A percentile compares a stretch with the other conserved stretches of the same genome.
phyloP scores from a whole-genome alignment of 1,140 invertebrate genomes.

The Sitophilus oryzae region DNA sequence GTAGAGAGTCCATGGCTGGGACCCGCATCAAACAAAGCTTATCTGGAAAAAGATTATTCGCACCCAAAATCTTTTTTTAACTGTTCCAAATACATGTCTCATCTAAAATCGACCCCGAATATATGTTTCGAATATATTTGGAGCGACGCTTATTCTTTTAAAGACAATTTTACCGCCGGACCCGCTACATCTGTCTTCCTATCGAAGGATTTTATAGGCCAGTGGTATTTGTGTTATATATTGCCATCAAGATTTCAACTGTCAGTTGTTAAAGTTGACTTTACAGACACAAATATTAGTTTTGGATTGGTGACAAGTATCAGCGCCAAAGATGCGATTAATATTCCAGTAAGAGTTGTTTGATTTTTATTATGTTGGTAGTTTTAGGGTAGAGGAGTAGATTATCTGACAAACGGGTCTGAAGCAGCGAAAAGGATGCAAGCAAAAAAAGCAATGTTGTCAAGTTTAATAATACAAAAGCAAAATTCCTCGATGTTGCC shows the following conservation, averaged over 20 bases:
- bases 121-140: conserved; percentile 84
- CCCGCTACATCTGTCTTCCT: conserved; percentile 74
- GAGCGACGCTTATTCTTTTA: conserved; percentile 61
- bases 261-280: conserved; percentile 69
- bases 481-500: too few species aligned
- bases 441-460: too few species aligned
- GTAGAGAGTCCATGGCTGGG: conserved; percentile 31
- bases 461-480: too few species aligned
- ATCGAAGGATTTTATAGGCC: conserved; percentile 74
- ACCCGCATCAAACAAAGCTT: conserved; percentile 14
- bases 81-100: conserved; percentile 28
- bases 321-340: conserved; percentile 76
- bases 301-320: conserved; percentile 70
- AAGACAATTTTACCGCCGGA: conserved; percentile 44
- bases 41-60: conserved; percentile 4
- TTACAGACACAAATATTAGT: conserved; percentile 62
- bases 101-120: conserved; percentile 57
- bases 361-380: conserved; percentile 4
- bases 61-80: conserved; percentile 32
- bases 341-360: conserved; percentile 55
- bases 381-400: too few species aligned
- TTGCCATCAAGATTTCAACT: conserved; percentile 61
- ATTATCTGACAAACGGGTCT: too few species aligned
- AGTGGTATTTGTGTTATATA: conserved; percentile 78
- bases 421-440: too few species aligned